phyloP scores from a whole-genome alignment of 2,113 vertebrate genomes.

The Melanostigma gelatinosum region DNA sequence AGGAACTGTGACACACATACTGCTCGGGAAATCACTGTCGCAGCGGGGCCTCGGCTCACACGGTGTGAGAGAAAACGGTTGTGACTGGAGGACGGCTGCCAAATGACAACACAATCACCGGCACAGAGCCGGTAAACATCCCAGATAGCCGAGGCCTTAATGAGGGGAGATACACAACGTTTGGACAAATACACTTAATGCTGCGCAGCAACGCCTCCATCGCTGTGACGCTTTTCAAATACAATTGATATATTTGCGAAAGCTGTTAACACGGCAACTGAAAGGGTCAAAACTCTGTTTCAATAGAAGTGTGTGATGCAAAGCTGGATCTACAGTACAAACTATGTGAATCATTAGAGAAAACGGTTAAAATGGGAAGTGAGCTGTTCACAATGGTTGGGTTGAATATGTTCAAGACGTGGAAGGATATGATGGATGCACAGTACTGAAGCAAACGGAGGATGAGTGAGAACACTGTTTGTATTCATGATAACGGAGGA shows the following conservation, averaged over 20 bases:
- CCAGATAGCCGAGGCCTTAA: neutral
- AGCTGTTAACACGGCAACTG: neutral
- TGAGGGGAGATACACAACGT: conserved; percentile 12
- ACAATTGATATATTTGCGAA: neutral
- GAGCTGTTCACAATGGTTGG: no score
- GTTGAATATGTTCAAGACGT: no score
- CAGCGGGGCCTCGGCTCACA: conserved; percentile 34
- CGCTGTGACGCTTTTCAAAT: neutral
- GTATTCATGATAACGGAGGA: no score
- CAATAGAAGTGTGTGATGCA: neutral
- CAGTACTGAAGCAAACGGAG: no score
- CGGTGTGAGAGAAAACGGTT: conserved; percentile 45
- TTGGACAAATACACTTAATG: conserved; percentile 4
- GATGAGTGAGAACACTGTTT: no score
- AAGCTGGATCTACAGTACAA: neutral
- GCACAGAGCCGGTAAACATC: conserved; percentile 18
- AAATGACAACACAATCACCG: conserved; percentile 51
- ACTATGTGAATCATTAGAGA: no score
- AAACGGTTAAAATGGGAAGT: no score
- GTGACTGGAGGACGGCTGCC: conserved; percentile 43
- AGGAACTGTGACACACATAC: conserved; percentile 66
- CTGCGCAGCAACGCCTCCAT: neutral
- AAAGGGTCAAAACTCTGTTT: neutral
- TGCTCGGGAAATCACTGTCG: conserved; percentile 55
- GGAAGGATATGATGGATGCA: no score